These are phyloP conservation scores for Ceyx erithaca DNA, from an alignment of 2,797 vertebrate genomes.

Conservation along the genomic window DNA sequence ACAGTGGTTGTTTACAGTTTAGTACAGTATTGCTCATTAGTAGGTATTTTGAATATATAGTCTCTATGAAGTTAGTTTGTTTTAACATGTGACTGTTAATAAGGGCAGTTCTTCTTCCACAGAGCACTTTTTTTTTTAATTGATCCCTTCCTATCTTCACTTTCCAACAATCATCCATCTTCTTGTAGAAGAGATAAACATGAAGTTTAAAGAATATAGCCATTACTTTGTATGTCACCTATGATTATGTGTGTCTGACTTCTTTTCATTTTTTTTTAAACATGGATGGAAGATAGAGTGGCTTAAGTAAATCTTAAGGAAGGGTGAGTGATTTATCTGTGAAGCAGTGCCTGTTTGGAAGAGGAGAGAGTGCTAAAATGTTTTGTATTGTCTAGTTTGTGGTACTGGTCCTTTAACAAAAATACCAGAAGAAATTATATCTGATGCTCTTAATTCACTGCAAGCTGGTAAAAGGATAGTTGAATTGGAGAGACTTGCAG, in stretches of 20 bases:
- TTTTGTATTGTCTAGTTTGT: neutral
- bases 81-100: constrained; percentile 38
- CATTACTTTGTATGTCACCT: constrained; percentile 39
- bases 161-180: constrained; percentile 40
- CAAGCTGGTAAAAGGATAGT: neutral
- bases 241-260: constrained; percentile 41
- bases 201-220: constrained; percentile 58
- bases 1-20: constrained; percentile 66
- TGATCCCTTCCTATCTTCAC: constrained; percentile 13
- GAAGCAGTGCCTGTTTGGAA: constrained; percentile 19
- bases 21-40: constrained; percentile 38
- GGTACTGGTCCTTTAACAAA: constrained; percentile 10
- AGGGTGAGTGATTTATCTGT: constrained; percentile 20
- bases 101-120: constrained; percentile 67
- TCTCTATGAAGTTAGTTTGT: constrained; percentile 32
- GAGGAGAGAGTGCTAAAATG: neutral
- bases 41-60: constrained; percentile 52
- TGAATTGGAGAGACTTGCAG: constrained; percentile 7
- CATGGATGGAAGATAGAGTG: neutral
- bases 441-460: constrained; percentile 22
- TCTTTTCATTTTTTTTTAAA: neutral
- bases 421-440: neutral
- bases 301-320: constrained; percentile 8
- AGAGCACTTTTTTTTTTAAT: constrained; percentile 54
- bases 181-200: constrained; percentile 49